Evolutionary conservation across 2,888 invertebrate genomes (phyloP), one percentile per base, ranked within the genome.

Genomic region (Rhopalosiphum nymphaeae): DNA sequence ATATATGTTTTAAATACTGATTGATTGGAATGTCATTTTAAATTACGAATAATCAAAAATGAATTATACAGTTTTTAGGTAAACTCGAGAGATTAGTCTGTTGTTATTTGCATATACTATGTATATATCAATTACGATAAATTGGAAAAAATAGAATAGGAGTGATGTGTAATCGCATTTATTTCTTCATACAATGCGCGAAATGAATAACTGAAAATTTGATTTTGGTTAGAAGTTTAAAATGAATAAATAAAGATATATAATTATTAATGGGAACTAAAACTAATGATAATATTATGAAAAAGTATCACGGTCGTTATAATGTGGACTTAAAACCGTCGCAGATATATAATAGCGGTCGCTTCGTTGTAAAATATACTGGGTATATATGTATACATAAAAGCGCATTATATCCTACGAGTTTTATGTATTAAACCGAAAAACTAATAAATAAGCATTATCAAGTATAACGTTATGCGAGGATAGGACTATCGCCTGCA

Each of bases 391-490:
- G 53, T 53, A 78, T 67, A 78, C 25, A 67, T n/a, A 67, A 49
- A 78, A 49, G n/a, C 49, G 53, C 29, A 29, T 67, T 90, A 90
- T 89, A 57, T 89, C 57, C 26, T 29, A 42, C 29, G 89, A 26
- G 46, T 91, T 91, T 78, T 91, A 91, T 78, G 36, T 91, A 91
- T 42, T 91, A 84, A 84, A 91, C 84, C 42, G 53, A 91, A 91
- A 78, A 42, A 84, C 91, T 91, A 84, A 91, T 91, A 91, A 91
- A 91, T 91, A 84, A 53, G 49, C 84, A 53, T 91, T 91, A 91
- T 53, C 53, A 56, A 91, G 53, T 44, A 44, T 42, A 61, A 61
- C 61, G 85, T 91, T 91, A 42, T 53, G 42, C n/a, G 42, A 44
- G 36, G 46, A 67, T 78, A 49, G 67, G 78, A 78, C 36, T 16